Evolutionary conservation across 2,113 vertebrate genomes (phyloP), one percentile per base, ranked within the genome.

Genomic region (Gymnogyps californianus): DNA sequence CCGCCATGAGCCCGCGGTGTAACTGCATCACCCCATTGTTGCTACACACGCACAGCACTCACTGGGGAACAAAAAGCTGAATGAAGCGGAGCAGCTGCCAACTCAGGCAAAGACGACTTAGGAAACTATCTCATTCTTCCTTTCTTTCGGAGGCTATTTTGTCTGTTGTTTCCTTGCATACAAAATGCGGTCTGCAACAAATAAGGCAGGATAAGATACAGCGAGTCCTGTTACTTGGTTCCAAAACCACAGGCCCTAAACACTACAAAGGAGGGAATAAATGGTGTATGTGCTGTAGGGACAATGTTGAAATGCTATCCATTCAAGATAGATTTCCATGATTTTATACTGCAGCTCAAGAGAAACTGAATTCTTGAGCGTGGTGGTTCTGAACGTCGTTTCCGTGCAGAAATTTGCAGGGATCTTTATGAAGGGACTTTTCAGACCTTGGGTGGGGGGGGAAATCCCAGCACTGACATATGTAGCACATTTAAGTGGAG

Each of bases 41-140:
- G 96, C 94, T 97, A 98, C 98, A 98, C 98, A 98, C 94, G 97
- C 98, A 98, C 96, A 96, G 97, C 98, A 97, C 98, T 98, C 98
- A 97, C 95, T 93, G 96, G 97, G 97, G 96, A 95, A 98, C 97
- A 98, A 98, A 98, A 97, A 97, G 92, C 98, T 98, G 98, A 98
- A 98, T 98, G 97, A 97, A 97, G 90, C 19, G 7, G 94, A 98
- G 97, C 96, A 97, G 97, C 96, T 89, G 98, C 98, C 98, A 98
- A 98, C 98, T 98, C 98, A 97, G 97, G 97, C 98, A 98, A 98
- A 98, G 98, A 98, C 98, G 97, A 98, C 98, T 98, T 97, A 98
- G 98, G 98, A 98, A 98, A 98, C 98, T 97, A 97, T 98, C 98
- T 98, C 98, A 98, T 98, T 97, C 98, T 98, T 97, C 97, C 97